Base-by-base conservation (phyloP, 2,797 vertebrate species). In the Anomalospiza imberbis region DNA sequence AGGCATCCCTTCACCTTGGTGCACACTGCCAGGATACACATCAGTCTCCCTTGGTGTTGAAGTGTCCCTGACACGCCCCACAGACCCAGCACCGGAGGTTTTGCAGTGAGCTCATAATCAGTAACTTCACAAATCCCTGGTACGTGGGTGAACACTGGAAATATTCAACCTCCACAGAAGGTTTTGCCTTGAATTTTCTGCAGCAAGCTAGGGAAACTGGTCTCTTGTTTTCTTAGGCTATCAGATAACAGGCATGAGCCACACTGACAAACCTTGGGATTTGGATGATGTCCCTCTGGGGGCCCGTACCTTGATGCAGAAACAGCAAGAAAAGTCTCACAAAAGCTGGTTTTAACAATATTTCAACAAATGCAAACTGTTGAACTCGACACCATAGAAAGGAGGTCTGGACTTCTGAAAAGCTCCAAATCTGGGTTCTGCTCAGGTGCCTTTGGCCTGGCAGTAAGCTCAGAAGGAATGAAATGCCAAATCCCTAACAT, bases 341-440 rank as follows among this genome's bases (percentile, higher is more conserved):
- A 32, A 34, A 45, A n/a, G 9, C 26, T 55, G 55, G 1, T 40
- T 84, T 88, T 14, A 60, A 40, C 36, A 34, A 14, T 60, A 42
- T 63, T 76, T 53, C 36, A 82, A 9, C 32, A 75, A n/a, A 22
- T 28, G 53, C 84, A 87, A 91, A 18, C 18, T 55, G 53, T 34
- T 0, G 0, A 34, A 34, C 34, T 34, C 34, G 34, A 73, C 4
- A 26, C 11, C 0, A 0, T 4, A 31, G 29, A 36, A 78, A 90
- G 55, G 31, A 74, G 14, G 28, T 32, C 19, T 9, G 7, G 76
- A 29, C 51, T 45, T 89, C 8, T 47, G 32, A 47, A 72, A 60
- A 89, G 25, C 31, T 88, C 21, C 20, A 77, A 25, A 44, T 29
- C 5, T 36, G 42, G 45, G 12, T 29, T 94, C 55, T 84, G 60